A percentile compares a stretch with the other conserved stretches of the same genome.
phyloP scores from a whole-genome alignment of 2,797 vertebrate genomes.

The Acanthurus leucopareius region DNA sequence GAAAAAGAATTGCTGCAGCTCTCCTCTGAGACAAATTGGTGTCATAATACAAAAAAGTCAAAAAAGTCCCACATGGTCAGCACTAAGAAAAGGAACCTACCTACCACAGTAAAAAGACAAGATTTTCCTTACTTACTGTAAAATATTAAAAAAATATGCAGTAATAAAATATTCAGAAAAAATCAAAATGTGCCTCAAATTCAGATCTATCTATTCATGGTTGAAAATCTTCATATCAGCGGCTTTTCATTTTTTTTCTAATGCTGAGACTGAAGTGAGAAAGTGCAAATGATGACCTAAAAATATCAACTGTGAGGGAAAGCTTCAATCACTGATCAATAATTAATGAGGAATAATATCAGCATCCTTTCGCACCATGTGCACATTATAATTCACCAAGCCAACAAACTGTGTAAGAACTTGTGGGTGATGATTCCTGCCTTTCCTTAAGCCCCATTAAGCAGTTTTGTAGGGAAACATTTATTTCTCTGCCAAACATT shows the following conservation, averaged over 20 bases:
- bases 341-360: conserved; percentile 57
- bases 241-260: conserved; percentile 16
- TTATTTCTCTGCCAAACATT: conserved; percentile 58
- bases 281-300: conserved; percentile 50
- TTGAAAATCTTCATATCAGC: conserved; percentile 17
- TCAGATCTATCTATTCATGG: conserved; percentile 19
- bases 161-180: conserved; percentile 31
- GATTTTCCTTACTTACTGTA: conserved; percentile 19
- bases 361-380: conserved; percentile 35
- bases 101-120: neutral
- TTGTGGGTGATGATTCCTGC: conserved; percentile 28
- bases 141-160: conserved; percentile 26
- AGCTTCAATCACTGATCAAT: conserved; percentile 56
- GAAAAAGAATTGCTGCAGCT: neutral
- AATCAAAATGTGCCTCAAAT: conserved; percentile 11
- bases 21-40: conserved; percentile 2
- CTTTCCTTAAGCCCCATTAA: conserved; percentile 52
- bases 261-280: conserved; percentile 25
- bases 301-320: conserved; percentile 28
- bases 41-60: neutral
- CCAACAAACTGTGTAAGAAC: conserved; percentile 46
- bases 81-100: neutral
- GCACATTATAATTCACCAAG: conserved; percentile 30
- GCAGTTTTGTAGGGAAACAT: conserved; percentile 54
- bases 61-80: neutral